Percentiles rank a stretch among this genome's conserved stretches.
These are phyloP conservation scores for Nasonia longicornis DNA, from an alignment of 1,140 invertebrate species.

Conservation along the genomic window DNA sequence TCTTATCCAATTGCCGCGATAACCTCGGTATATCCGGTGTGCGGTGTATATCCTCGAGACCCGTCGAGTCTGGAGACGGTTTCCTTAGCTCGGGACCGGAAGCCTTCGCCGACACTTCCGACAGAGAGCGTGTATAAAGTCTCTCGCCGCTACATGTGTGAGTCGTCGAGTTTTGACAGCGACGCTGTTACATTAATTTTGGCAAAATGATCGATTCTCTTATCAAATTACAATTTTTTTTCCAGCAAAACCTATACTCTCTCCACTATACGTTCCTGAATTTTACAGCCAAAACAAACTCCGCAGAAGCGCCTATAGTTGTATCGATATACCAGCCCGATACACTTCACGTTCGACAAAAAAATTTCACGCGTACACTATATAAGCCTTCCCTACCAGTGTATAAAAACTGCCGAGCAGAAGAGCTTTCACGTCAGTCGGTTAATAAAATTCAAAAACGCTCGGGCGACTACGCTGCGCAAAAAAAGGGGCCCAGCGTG, in stretches of 20 bases:
- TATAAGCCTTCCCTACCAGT: too few relatives aligned
- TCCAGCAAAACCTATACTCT: too few relatives aligned
- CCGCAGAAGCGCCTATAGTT: not conserved
- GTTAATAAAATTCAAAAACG: not conserved
- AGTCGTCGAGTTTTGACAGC: too few relatives aligned
- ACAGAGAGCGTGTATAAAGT: not conserved
- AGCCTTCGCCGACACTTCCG: constrained; percentile 9
- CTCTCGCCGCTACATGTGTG: too few relatives aligned
- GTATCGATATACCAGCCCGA: not conserved
- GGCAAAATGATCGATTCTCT: too few relatives aligned
- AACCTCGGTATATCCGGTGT: constrained; percentile 19
- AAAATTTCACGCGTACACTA: too few relatives aligned
- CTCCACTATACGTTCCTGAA: too few relatives aligned
- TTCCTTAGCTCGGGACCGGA: constrained; percentile 18
- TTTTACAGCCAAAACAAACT: too few relatives aligned
- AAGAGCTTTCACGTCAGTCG: not conserved
- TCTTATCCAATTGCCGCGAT: constrained; percentile 27
- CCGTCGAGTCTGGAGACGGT: not conserved
- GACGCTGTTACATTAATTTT: too few relatives aligned
- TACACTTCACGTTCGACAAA: not conserved
- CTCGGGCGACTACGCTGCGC: too few relatives aligned
- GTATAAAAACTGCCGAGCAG: too few relatives aligned
- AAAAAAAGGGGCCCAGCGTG: not conserved
- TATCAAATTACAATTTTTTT: too few relatives aligned
- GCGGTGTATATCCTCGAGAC: not conserved